Conservation (phyloP, 64 coral and sea anemone species). For the Dendrophyllia cribrosa region DNA sequence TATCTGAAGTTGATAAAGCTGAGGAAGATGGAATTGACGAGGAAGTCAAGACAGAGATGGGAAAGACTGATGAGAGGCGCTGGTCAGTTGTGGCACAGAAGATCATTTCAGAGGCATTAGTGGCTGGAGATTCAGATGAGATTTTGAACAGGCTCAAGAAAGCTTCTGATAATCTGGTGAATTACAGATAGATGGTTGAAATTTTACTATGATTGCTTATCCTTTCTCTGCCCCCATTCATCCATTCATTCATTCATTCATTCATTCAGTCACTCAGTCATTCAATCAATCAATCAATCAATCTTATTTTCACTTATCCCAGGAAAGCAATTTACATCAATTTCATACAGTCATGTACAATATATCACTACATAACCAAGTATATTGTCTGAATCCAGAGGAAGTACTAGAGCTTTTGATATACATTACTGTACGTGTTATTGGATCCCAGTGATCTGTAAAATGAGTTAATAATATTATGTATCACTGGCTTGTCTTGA, state of each 20-base stretch:
- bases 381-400: no score
- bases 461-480: no score
- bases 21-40: conserved; percentile 19
- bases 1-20: neutral
- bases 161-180: conserved; percentile 82
- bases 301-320: neutral
- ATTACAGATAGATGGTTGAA: neutral
- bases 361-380: no score
- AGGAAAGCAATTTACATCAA: neutral
- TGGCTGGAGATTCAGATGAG: conserved; percentile 60
- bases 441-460: no score
- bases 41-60: conserved; percentile 1
- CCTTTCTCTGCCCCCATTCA: no score
- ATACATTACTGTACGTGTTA: no score
- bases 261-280: no score
- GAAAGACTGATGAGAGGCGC: conserved; percentile 52
- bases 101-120: conserved; percentile 81
- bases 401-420: no score
- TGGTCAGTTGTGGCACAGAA: conserved; percentile 80
- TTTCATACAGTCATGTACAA: neutral
- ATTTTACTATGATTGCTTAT: no score
- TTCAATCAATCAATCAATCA: no score
- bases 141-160: conserved; percentile 83
- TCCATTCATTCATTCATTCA: no score
- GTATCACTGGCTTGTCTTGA: no score